Percentiles rank a stretch among this genome's conserved stretches.
Conservation (phyloP, 2,888 invertebrate genomes). For the Seira sanloemensis region DNA sequence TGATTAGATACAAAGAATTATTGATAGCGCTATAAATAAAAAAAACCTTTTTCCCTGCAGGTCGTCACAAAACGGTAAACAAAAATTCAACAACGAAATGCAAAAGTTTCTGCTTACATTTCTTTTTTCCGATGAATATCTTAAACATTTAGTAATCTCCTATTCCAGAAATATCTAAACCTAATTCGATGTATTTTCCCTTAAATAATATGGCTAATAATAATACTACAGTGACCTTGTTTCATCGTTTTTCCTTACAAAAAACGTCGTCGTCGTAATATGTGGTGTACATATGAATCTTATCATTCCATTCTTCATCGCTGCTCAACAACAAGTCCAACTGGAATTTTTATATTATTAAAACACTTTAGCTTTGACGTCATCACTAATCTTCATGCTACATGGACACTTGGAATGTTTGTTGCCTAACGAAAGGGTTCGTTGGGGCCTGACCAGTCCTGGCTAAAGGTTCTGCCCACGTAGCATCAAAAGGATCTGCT, state of each 20-base stretch:
- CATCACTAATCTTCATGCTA: conserved; percentile 49
- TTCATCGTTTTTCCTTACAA: conserved; percentile 23
- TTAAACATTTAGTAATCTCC: conserved; percentile 33
- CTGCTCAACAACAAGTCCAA: conserved; percentile 30
- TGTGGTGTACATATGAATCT: neutral
- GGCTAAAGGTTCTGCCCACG: conserved; percentile 85
- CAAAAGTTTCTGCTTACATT: conserved; percentile 12
- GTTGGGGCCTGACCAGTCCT: conserved; percentile 73
- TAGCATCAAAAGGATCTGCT: conserved; percentile 88
- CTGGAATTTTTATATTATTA: conserved; percentile 5
- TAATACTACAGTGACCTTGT: conserved; percentile 62
- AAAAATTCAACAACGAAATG: conserved; percentile 50
- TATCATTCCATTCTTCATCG: conserved; percentile 7
- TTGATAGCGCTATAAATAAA: conserved; percentile 42
- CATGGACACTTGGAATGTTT: conserved; percentile 74
- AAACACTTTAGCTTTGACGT: neutral
- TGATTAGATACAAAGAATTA: conserved; percentile 16
- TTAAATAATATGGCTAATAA: conserved; percentile 54
- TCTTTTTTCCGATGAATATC: no score
- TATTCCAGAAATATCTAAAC: conserved; percentile 21
- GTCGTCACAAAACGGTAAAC: conserved; percentile 57
- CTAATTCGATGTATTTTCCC: conserved; percentile 40
- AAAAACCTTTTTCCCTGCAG: conserved; percentile 52
- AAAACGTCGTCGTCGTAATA: neutral
- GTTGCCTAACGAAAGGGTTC: conserved; percentile 72